These are phyloP conservation scores for Phthorimaea operculella DNA, from an alignment of 1,140 invertebrate genomes.

Conservation along the genomic window DNA sequence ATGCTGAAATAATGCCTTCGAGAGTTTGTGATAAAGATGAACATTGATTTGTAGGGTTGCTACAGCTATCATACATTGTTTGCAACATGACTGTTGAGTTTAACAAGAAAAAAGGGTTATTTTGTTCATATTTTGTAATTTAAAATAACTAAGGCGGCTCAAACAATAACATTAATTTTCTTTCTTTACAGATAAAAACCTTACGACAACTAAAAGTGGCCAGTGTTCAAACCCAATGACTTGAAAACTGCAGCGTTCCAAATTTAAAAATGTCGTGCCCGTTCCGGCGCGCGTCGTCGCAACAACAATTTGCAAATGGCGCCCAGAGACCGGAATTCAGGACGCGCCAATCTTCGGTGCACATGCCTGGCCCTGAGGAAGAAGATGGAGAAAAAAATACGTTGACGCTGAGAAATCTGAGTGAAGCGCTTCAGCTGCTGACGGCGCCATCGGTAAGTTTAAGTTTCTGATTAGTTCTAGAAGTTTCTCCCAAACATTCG, in stretches of 20 bases:
- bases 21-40: no score
- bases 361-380: constrained; percentile 54
- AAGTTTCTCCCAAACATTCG: no score
- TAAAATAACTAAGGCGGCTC: no score
- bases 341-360: constrained; percentile 59
- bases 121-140: no score
- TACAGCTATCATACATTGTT: no score
- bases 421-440: constrained; percentile 69
- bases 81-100: no score
- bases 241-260: constrained; percentile 16
- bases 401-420: constrained; percentile 67
- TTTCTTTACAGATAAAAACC: not conserved
- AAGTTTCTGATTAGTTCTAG: not conserved
- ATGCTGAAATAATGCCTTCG: no score
- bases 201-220: not conserved
- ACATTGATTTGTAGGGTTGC: no score
- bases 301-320: constrained; percentile 63
- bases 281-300: constrained; percentile 61
- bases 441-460: constrained; percentile 68
- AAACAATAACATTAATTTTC: not conserved
- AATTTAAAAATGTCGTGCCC: constrained; percentile 55
- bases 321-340: constrained; percentile 50
- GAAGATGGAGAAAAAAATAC: constrained; percentile 56
- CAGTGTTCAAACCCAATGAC: constrained; percentile 16
- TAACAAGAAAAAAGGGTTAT: no score